Conservation (phyloP, 2,113 vertebrate species). For the Bambusicola thoracicus region DNA sequence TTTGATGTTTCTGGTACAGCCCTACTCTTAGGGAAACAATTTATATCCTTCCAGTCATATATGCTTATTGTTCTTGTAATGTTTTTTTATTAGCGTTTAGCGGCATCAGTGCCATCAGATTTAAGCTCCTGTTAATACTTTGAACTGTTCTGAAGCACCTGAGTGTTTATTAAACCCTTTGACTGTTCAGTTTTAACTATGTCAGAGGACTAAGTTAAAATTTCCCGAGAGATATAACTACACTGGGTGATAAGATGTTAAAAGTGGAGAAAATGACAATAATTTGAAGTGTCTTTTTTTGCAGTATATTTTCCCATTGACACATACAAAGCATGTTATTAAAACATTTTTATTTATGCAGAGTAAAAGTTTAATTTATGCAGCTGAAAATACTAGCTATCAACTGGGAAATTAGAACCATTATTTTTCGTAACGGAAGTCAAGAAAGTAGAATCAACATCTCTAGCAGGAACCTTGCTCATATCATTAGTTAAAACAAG, state of each 20-base stretch:
- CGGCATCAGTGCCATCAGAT: neutral
- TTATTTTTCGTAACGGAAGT: neutral
- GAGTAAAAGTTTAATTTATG: neutral
- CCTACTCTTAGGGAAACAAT: neutral
- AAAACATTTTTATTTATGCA: neutral
- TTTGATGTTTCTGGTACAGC: neutral
- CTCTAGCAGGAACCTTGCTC: neutral
- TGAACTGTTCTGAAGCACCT: neutral
- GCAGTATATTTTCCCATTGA: neutral
- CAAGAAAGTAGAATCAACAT: neutral
- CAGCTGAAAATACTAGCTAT: neutral
- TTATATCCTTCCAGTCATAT: neutral
- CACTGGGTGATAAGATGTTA: neutral
- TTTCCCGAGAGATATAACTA: neutral
- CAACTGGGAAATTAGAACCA: neutral
- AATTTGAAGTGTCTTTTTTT: neutral
- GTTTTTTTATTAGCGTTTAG: neutral
- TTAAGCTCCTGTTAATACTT: neutral
- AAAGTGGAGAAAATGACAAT: neutral
- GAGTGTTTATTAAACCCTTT: neutral
- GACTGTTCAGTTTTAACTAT: neutral
- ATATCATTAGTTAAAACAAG: neutral
- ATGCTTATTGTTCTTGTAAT: neutral
- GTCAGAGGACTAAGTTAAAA: neutral
- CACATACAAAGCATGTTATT: neutral